A percentile compares a stretch with the other conserved stretches of the same genome.
These are phyloP conservation scores for Rhinoderma darwinii DNA, from an alignment of 2,113 vertebrate genomes.

Conservation along the genomic window DNA sequence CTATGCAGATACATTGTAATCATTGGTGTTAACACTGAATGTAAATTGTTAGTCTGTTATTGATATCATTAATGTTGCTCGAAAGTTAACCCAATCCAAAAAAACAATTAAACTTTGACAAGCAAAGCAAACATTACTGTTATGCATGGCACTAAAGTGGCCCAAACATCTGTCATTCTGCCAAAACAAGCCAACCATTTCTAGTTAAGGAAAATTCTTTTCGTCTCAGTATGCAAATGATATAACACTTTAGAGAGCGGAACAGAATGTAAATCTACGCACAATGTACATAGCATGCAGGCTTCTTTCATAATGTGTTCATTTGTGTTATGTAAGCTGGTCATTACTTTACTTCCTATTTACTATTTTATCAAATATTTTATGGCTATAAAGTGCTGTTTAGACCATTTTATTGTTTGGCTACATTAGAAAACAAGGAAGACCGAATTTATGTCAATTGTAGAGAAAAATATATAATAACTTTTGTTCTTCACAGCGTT, in stretches of 20 bases:
- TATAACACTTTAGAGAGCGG: slow-evolving; percentile 34
- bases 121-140: slow-evolving; percentile 41
- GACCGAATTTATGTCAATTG: too few species aligned
- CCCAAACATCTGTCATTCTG: slow-evolving; percentile 42
- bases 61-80: slow-evolving; percentile 41
- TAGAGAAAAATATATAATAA: too few species aligned
- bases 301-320: background rate
- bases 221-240: slow-evolving; percentile 38
- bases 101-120: slow-evolving; percentile 53
- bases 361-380: background rate
- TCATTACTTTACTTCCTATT: background rate
- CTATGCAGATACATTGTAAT: slow-evolving; percentile 27
- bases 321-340: background rate
- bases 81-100: slow-evolving; percentile 36
- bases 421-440: background rate
- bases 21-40: slow-evolving; percentile 39
- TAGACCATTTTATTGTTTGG: background rate
- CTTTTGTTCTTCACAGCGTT: too few species aligned
- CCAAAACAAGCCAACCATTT: slow-evolving; percentile 38
- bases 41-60: slow-evolving; percentile 45
- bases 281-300: background rate
- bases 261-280: slow-evolving; percentile 4
- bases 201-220: slow-evolving; percentile 21
- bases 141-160: slow-evolving; percentile 38
- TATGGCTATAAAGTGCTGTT: background rate